A percentile compares a stretch with the other conserved stretches of the same genome.
Conservation (phyloP, 1,140 invertebrate species). For the Leptopilina clavipes region DNA sequence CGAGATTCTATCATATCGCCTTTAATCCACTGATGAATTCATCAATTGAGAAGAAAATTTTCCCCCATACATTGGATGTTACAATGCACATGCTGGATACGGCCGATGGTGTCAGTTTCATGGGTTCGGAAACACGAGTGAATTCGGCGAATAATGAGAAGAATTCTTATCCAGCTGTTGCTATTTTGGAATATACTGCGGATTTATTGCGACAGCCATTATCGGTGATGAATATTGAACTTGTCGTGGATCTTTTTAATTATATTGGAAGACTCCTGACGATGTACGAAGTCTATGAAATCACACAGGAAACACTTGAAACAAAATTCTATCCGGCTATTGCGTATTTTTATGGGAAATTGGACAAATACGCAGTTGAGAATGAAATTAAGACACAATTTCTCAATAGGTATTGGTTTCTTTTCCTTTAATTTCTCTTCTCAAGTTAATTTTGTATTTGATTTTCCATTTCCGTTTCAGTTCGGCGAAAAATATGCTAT, state of each 20-base stretch:
- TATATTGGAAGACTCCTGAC: conserved; percentile 65
- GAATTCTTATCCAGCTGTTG: conserved; percentile 58
- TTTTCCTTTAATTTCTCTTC: too few relatives aligned
- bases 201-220: conserved; percentile 68
- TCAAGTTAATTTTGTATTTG: too few relatives aligned
- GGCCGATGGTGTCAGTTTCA: conserved; percentile 63
- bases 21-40: conserved; percentile 60
- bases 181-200: conserved; percentile 59
- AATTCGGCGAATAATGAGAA: conserved; percentile 52
- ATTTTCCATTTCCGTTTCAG: conserved; percentile 57
- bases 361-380: conserved; percentile 68
- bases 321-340: conserved; percentile 65
- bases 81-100: conserved; percentile 65
- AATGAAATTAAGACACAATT: conserved; percentile 69
- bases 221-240: conserved; percentile 67
- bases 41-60: conserved; percentile 61
- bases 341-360: conserved; percentile 67
- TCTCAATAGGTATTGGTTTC: conserved; percentile 63
- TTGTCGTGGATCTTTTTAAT: conserved; percentile 59
- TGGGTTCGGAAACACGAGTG: conserved; percentile 58
- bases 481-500: conserved; percentile 62
- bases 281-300: conserved; percentile 63
- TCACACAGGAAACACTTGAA: conserved; percentile 57
- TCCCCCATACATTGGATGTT: conserved; percentile 66
- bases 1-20: conserved; percentile 63